Conservation (phyloP, 1,140 invertebrate species). For the Drosophila lacteicornis region DNA sequence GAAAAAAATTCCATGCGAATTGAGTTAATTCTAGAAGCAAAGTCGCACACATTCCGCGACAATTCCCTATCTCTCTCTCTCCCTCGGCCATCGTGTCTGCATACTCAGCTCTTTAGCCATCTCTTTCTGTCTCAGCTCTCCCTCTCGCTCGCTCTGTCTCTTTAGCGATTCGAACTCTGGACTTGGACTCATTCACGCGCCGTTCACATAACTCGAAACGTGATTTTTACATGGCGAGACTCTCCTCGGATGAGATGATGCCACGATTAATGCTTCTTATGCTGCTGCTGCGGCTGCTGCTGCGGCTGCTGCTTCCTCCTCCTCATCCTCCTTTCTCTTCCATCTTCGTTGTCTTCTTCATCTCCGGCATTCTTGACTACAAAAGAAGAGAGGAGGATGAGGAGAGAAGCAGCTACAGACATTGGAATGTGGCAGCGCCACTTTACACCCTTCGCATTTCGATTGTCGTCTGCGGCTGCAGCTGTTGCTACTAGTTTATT, state of each 20-base stretch:
- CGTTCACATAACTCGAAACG: slow-evolving; percentile 76
- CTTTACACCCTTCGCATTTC: slow-evolving; percentile 59
- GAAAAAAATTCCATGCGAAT: slow-evolving; percentile 12
- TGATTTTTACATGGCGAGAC: slow-evolving; percentile 69
- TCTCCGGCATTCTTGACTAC: slow-evolving; percentile 66
- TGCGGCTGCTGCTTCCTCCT: slow-evolving; percentile 39
- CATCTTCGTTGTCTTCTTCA: slow-evolving; percentile 28
- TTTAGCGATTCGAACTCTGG: slow-evolving; percentile 37
- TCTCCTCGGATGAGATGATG: slow-evolving; percentile 35
- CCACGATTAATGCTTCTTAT: slow-evolving; percentile 41
- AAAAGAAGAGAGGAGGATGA: slow-evolving; percentile 14
- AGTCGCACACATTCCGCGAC: slow-evolving; percentile 27
- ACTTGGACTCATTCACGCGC: slow-evolving; percentile 68
- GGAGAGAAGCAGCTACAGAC: slow-evolving; percentile 39
- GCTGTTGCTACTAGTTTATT: slow-evolving; percentile 69
- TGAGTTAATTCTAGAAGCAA: slow-evolving; percentile 24
- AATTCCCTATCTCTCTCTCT: slow-evolving; percentile 8
- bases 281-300: slow-evolving; percentile 12
- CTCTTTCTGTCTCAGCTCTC: slow-evolving; percentile 2
- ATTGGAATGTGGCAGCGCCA: slow-evolving; percentile 66
- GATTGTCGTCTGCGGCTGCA: slow-evolving; percentile 42
- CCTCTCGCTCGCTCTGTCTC: neutral
- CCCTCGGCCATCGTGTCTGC: slow-evolving; percentile 20
- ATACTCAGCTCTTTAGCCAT: slow-evolving; percentile 22
- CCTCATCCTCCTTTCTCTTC: slow-evolving; percentile 20